phyloP scores from a whole-genome alignment of 2,113 vertebrate species.

The Cryptomyrus ogoouensis region DNA sequence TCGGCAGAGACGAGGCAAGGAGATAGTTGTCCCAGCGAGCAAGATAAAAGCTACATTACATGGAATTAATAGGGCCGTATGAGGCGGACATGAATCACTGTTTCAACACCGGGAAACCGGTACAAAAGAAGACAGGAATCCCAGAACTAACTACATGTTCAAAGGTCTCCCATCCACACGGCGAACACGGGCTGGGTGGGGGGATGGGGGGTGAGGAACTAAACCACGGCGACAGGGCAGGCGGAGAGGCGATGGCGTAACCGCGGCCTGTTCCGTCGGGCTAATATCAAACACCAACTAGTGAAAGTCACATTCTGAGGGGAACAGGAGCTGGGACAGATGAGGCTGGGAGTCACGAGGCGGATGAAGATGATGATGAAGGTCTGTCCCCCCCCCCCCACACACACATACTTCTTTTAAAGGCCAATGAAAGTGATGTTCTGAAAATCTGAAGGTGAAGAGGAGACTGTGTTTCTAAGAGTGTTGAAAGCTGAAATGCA shows the following conservation, averaged over 20 bases:
- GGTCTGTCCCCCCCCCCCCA: constrained; percentile 20
- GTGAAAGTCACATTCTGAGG: constrained; percentile 89
- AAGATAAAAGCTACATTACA: constrained; percentile 97
- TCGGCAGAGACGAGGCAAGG: constrained; percentile 58
- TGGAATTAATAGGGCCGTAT: constrained; percentile 94
- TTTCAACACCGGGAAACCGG: constrained; percentile 78
- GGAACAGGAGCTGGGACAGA: constrained; percentile 84
- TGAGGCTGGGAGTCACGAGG: constrained; percentile 76
- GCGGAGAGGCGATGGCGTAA: constrained; percentile 67
- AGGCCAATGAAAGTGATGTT: constrained; percentile 72
- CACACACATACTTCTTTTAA: constrained; percentile 47
- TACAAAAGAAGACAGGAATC: constrained; percentile 86
- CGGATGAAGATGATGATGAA: constrained; percentile 47
- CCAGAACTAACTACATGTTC: constrained; percentile 85
- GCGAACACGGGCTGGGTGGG: constrained; percentile 64
- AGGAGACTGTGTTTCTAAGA: constrained; percentile 59
- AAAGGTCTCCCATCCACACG: constrained; percentile 86
- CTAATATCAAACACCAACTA: constrained; percentile 90
- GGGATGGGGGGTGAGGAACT: not conserved
- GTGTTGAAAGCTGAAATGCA: constrained; percentile 63
- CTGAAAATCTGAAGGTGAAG: constrained; percentile 79
- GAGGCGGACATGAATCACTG: constrained; percentile 94
- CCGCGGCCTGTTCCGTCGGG: constrained; percentile 79
- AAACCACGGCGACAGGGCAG: constrained; percentile 72
- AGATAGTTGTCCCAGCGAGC: constrained; percentile 77